phyloP scores from a whole-genome alignment of 1,140 invertebrate species.

The Hirudo medicinalis region DNA sequence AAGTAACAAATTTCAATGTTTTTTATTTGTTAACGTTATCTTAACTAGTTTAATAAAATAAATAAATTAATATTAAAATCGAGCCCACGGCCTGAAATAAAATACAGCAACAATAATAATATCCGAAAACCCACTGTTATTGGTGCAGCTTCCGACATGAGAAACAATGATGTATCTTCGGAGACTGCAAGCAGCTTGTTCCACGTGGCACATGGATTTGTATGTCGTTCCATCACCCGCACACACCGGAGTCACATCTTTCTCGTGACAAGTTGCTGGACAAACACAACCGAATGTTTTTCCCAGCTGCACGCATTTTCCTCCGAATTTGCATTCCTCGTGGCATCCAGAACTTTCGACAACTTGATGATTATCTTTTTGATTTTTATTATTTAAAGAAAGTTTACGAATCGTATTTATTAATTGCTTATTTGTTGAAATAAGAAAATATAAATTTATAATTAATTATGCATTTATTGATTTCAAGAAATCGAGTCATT shows the following conservation, averaged over 20 bases:
- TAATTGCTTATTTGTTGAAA: too few relatives aligned
- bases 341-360: neutral
- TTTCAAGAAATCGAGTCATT: too few relatives aligned
- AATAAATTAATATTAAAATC: too few relatives aligned
- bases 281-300: slow-evolving; percentile 1
- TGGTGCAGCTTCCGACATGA: slow-evolving; percentile 19
- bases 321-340: neutral
- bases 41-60: too few relatives aligned
- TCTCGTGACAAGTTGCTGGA: slow-evolving; percentile 12
- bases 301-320: neutral
- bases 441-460: too few relatives aligned
- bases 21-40: too few relatives aligned
- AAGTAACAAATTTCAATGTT: too few relatives aligned
- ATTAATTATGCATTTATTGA: too few relatives aligned
- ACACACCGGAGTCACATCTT: slow-evolving; percentile 18
- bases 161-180: slow-evolving; percentile 20
- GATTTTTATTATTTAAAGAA: neutral
- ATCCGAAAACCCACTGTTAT: neutral
- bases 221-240: slow-evolving; percentile 24
- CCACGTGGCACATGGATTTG: slow-evolving; percentile 23
- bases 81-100: too few relatives aligned
- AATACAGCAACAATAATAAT: too few relatives aligned
- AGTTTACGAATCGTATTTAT: neutral
- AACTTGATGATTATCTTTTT: neutral
- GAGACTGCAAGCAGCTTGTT: slow-evolving; percentile 20